phyloP scores from a whole-genome alignment of 2,888 invertebrate species.

The Coleophora flavipennella region DNA sequence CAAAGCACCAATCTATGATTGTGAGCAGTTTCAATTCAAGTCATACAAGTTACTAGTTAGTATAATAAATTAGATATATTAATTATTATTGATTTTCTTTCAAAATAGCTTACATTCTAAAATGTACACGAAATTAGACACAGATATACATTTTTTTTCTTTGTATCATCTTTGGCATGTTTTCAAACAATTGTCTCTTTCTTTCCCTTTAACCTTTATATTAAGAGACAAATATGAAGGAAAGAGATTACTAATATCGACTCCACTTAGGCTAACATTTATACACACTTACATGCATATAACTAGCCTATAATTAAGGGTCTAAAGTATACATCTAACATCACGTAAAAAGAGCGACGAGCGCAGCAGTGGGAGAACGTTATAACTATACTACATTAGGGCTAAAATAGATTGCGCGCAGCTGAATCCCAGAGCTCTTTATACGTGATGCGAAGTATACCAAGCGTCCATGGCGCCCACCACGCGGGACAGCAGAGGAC shows the following conservation, averaged over 20 bases:
- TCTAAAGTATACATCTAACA: constrained; percentile 5
- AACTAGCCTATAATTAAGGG: constrained; percentile 41
- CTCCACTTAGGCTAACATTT: constrained; percentile 39
- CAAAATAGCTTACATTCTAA: not conserved
- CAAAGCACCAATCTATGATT: constrained; percentile 17
- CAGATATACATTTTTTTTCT: constrained; percentile 3
- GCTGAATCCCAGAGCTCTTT: too few species aligned
- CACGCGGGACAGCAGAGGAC: too few species aligned
- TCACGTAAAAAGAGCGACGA: too few species aligned
- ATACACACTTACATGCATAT: constrained; percentile 53
- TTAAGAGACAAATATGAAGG: constrained; percentile 47
- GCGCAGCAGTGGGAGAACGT: too few species aligned
- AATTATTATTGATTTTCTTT: not conserved
- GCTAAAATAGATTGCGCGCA: too few species aligned
- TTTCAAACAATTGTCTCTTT: constrained; percentile 10
- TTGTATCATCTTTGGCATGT: not conserved
- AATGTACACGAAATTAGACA: too few species aligned
- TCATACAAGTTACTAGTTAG: constrained; percentile 11
- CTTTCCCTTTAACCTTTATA: constrained; percentile 50
- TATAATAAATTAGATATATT: too few species aligned
- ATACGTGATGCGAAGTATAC: too few species aligned
- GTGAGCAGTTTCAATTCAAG: constrained; percentile 27
- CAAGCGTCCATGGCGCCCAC: too few species aligned
- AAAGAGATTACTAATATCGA: constrained; percentile 35
- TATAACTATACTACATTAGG: too few species aligned